Conservation (phyloP, 1,140 invertebrate genomes). For the Euborellia annulipes region DNA sequence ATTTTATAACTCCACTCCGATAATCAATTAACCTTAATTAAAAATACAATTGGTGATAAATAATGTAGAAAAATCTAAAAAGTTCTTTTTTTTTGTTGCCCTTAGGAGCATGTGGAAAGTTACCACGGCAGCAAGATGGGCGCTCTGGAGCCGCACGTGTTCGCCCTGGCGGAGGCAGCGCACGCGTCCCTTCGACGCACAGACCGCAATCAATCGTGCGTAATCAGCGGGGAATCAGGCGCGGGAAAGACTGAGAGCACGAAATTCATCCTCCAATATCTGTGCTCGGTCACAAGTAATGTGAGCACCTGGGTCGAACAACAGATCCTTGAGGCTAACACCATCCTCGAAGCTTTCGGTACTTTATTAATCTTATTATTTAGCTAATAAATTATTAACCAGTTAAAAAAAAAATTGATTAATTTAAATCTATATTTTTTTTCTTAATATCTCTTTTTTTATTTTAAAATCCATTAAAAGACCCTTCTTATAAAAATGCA, state of each 20-base stretch:
- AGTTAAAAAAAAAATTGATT: too few relatives aligned
- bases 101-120: constrained; percentile 60
- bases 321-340: constrained; percentile 87
- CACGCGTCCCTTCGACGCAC: constrained; percentile 51
- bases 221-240: constrained; percentile 95
- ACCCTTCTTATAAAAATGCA: too few relatives aligned
- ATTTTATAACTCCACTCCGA: too few relatives aligned
- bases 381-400: too few relatives aligned
- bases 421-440: too few relatives aligned
- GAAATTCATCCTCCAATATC: constrained; percentile 87
- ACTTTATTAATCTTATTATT: constrained; percentile 23
- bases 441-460: too few relatives aligned
- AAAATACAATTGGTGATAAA: too few relatives aligned
- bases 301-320: constrained; percentile 88
- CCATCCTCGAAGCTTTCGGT: constrained; percentile 85
- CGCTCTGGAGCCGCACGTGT: constrained; percentile 71
- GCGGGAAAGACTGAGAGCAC: constrained; percentile 96
- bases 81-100: constrained; percentile 10
- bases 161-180: constrained; percentile 75
- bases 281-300: constrained; percentile 80
- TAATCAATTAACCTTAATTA: too few relatives aligned
- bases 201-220: constrained; percentile 67
- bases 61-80: too few relatives aligned
- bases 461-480: too few relatives aligned
- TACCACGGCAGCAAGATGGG: constrained; percentile 71